Conservation (phyloP, 1,140 invertebrate genomes). For the Leptestheria dahalacensis region DNA sequence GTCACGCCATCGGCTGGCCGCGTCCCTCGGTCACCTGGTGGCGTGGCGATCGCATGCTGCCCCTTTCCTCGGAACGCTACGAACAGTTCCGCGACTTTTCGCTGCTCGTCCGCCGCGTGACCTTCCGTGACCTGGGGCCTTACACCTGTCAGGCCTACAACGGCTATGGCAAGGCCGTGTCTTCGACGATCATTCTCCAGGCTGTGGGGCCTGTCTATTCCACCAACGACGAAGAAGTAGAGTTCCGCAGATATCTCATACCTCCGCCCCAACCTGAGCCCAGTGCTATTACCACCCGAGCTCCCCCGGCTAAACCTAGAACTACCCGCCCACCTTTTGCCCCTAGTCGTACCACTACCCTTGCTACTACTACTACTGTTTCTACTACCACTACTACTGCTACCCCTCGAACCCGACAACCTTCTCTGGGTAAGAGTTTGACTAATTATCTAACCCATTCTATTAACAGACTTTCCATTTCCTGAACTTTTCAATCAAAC, state of each 20-base stretch:
- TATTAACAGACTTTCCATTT: neutral
- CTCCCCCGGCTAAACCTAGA: neutral
- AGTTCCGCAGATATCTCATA: conserved; percentile 26
- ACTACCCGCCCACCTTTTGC: conserved; percentile 1
- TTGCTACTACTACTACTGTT: conserved; percentile 12
- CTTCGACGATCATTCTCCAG: conserved; percentile 52
- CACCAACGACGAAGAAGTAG: conserved; percentile 26
- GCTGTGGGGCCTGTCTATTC: conserved; percentile 43
- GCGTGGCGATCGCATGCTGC: conserved; percentile 55
- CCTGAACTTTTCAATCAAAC: too few relatives aligned
- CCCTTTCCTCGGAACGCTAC: conserved; percentile 48
- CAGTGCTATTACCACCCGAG: conserved; percentile 15
- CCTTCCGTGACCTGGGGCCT: conserved; percentile 52
- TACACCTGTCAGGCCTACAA: conserved; percentile 80
- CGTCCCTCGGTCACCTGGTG: conserved; percentile 59
- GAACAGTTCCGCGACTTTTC: conserved; percentile 57
- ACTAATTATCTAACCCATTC: too few relatives aligned
- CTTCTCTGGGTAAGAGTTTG: conserved; percentile 7
- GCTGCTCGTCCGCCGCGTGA: conserved; percentile 52
- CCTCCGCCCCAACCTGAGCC: conserved; percentile 21
- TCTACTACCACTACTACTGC: conserved; percentile 1
- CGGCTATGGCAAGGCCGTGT: conserved; percentile 53
- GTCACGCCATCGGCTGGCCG: conserved; percentile 68
- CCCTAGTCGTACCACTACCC: neutral
- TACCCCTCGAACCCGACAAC: neutral